phyloP scores from a whole-genome alignment of 2,797 vertebrate species.

The Anniella stebbinsi region DNA sequence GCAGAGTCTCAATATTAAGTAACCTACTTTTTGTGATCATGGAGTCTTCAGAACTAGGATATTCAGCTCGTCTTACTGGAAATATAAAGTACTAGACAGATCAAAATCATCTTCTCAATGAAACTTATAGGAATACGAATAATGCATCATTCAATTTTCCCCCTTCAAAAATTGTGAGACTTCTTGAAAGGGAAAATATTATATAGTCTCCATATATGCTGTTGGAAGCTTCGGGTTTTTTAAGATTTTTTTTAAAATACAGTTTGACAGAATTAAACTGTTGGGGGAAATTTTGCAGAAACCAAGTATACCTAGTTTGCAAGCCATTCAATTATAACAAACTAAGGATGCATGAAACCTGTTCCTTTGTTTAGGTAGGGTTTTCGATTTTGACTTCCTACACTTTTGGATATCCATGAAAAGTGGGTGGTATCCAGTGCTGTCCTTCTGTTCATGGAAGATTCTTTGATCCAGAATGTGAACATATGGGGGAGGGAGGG shows the following conservation, averaged over 20 bases:
- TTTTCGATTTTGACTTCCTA: not conserved
- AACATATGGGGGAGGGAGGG: too few relatives aligned
- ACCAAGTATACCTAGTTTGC: not conserved
- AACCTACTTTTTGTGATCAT: conserved; percentile 30
- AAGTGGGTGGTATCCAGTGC: not conserved
- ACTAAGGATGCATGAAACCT: not conserved
- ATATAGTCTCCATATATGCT: not conserved
- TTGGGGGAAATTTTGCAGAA: not conserved
- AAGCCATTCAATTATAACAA: not conserved
- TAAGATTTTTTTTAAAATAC: not conserved
- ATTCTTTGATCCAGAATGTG: too few relatives aligned
- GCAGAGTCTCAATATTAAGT: conserved; percentile 22
- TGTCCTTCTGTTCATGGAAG: too few relatives aligned
- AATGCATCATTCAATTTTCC: conserved; percentile 9
- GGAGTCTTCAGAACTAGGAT: conserved; percentile 27
- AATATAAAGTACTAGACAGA: conserved; percentile 30
- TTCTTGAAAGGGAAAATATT: not conserved
- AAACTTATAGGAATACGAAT: conserved; percentile 19
- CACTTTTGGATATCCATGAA: not conserved
- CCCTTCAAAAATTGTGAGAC: not conserved
- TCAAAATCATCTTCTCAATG: conserved; percentile 15
- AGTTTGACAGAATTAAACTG: not conserved
- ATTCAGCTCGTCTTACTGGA: conserved; percentile 32
- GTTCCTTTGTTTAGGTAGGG: not conserved
- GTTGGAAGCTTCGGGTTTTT: not conserved